Conservation (phyloP, 2,888 invertebrate genomes). For the Thalpophila matura region DNA sequence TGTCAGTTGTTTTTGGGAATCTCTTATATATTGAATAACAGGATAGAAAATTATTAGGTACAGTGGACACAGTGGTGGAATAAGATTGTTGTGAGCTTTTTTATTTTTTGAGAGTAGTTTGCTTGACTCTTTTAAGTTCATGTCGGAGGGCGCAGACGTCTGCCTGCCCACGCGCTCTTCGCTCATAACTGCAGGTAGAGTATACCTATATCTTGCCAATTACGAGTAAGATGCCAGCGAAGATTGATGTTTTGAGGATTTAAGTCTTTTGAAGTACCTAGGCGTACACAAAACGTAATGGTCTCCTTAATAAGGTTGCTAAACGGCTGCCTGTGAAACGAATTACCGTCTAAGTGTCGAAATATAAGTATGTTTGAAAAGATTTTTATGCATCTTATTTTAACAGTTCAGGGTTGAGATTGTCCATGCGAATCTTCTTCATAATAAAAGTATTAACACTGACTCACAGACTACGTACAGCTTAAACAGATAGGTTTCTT, state of each 20-base stretch:
- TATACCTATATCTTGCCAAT: slow-evolving; percentile 10
- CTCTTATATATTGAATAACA: no score
- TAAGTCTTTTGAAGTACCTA: background rate
- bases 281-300: background rate
- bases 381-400: no score
- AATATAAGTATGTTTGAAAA: no score
- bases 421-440: no score
- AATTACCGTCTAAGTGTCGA: no score
- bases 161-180: slow-evolving; percentile 77
- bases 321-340: no score
- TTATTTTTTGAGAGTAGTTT: slow-evolving; percentile 65
- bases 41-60: background rate
- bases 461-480: no score
- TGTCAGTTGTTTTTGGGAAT: no score
- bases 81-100: slow-evolving; percentile 9
- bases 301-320: background rate
- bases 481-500: no score
- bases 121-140: slow-evolving; percentile 71
- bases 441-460: no score
- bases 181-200: slow-evolving; percentile 51
- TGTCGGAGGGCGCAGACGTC: slow-evolving; percentile 78
- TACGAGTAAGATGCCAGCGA: background rate
- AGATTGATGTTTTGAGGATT: background rate
- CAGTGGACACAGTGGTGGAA: background rate
- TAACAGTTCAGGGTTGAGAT: no score